A percentile compares a stretch with the other conserved stretches of the same genome.
phyloP scores from a whole-genome alignment of 2,113 vertebrate species.

The Macrotis lagotis region DNA sequence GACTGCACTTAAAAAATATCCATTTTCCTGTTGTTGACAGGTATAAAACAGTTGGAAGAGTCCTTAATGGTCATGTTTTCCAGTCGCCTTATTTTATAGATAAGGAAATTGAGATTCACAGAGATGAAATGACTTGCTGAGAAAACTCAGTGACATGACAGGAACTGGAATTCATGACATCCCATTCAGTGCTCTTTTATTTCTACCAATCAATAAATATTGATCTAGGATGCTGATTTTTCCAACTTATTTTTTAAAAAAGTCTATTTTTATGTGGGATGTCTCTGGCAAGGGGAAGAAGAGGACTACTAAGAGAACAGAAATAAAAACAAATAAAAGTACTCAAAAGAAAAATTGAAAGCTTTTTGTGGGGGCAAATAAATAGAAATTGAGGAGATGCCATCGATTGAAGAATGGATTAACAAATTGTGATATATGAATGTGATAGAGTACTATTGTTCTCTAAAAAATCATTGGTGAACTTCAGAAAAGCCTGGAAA shows the following conservation, averaged over 20 bases:
- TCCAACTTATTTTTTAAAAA: not conserved
- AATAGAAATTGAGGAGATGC: too few species aligned
- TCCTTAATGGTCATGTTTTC: not conserved
- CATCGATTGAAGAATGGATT: too few species aligned
- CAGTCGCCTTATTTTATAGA: not conserved
- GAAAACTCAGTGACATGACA: not conserved
- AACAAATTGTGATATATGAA: too few species aligned
- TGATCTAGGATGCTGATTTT: not conserved
- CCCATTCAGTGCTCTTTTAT: not conserved
- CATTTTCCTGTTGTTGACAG: conserved; percentile 37
- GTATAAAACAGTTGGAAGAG: accelerated
- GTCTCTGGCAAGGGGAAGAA: not conserved
- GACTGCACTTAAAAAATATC: too few species aligned
- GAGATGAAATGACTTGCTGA: not conserved
- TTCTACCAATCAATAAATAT: not conserved
- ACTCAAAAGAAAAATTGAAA: not conserved
- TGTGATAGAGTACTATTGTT: too few species aligned
- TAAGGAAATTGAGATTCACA: not conserved
- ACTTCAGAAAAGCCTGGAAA: too few species aligned
- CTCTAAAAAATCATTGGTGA: too few species aligned
- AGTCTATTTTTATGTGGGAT: not conserved
- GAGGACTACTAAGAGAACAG: not conserved
- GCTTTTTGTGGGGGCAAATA: too few species aligned
- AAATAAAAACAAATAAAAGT: not conserved
- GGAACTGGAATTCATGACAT: not conserved